Percentiles rank a stretch among this genome's conserved stretches.
These are phyloP conservation scores for Neomorphus geoffroyi DNA, from an alignment of 2,797 vertebrate species.

Conservation along the genomic window DNA sequence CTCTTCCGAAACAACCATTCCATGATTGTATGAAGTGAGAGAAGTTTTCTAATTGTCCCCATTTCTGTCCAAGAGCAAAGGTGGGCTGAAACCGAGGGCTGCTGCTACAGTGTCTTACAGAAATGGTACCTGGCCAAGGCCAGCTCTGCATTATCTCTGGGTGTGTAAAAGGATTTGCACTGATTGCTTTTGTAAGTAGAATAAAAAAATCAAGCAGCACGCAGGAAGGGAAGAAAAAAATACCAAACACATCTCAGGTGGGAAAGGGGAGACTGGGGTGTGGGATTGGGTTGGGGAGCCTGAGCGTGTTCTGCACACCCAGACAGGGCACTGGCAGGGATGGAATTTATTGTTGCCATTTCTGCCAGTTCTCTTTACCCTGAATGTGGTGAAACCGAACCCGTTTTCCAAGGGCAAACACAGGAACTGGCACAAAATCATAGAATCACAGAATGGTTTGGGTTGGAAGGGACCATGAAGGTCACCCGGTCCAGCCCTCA, in stretches of 20 bases:
- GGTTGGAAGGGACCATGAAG: too few relatives aligned
- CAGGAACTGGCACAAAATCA: not conserved
- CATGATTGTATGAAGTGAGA: not conserved
- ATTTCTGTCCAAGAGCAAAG: not conserved
- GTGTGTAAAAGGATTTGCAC: not conserved
- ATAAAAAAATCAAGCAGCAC: not conserved
- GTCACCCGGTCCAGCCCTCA: too few relatives aligned
- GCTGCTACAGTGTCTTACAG: fast-evolving
- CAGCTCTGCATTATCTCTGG: not conserved
- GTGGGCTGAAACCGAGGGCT: fast-evolving
- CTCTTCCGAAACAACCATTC: too few relatives aligned
- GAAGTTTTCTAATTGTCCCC: not conserved
- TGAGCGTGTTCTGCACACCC: fast-evolving
- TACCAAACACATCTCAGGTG: not conserved
- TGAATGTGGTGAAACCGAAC: fast-evolving
- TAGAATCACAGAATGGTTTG: too few relatives aligned
- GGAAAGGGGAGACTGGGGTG: not conserved
- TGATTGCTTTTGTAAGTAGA: not conserved
- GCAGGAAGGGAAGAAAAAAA: not conserved
- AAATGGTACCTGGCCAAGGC: not conserved
- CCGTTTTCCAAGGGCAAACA: fast-evolving
- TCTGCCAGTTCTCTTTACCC: not conserved
- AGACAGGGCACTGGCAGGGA: too few relatives aligned
- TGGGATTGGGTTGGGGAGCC: not conserved
- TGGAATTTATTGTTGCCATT: fast-evolving